These are phyloP conservation scores for Aphis gossypii DNA, from an alignment of 1,140 invertebrate species.

Conservation along the genomic window DNA sequence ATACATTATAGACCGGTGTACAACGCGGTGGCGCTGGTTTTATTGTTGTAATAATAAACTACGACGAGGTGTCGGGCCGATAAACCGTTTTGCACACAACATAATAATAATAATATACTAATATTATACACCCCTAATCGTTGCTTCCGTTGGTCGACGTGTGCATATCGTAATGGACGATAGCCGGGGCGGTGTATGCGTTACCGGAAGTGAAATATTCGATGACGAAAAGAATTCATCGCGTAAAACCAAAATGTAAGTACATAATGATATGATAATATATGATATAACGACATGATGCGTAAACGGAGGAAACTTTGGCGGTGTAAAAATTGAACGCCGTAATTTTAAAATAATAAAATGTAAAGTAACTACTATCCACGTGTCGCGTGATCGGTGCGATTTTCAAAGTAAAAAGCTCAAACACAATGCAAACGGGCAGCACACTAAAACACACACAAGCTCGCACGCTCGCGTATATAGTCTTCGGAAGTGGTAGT, in stretches of 20 bases:
- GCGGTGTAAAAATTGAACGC: not conserved
- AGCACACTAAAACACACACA: no score
- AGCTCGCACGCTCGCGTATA: not conserved
- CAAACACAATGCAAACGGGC: not conserved
- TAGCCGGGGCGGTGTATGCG: not conserved
- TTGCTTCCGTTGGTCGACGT: not conserved
- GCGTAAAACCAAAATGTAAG: not conserved
- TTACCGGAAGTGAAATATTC: not conserved
- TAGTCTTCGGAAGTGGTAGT: not conserved
- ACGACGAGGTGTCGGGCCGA: not conserved
- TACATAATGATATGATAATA: not conserved
- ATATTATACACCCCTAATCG: slow-evolving; percentile 13
- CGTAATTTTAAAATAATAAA: not conserved
- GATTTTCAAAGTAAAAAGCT: not conserved
- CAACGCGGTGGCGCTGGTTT: not conserved
- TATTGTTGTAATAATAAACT: not conserved
- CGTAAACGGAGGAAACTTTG: not conserved
- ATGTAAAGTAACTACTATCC: not conserved
- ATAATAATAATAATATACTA: not conserved
- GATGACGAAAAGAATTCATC: not conserved
- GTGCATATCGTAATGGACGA: not conserved
- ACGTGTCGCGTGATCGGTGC: not conserved
- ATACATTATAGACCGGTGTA: not conserved
- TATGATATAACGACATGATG: no score
- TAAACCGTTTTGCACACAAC: slow-evolving; percentile 4